phyloP scores from a whole-genome alignment of 2,797 vertebrate species.

The Zalophus californianus region DNA sequence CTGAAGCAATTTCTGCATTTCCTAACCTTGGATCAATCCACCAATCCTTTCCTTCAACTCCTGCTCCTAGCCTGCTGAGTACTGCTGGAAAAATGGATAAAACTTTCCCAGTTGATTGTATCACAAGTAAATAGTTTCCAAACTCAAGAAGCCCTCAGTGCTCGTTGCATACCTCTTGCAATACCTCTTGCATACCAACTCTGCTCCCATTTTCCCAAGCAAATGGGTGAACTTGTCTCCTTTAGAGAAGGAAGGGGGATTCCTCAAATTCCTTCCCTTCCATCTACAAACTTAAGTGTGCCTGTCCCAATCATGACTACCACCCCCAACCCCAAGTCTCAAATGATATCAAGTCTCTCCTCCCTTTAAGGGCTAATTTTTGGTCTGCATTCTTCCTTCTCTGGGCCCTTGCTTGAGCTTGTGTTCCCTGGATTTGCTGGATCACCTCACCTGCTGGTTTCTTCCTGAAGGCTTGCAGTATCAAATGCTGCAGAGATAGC shows the following conservation, averaged over 20 bases:
- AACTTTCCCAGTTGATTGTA: not conserved
- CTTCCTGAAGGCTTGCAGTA: not conserved
- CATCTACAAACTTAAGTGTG: not conserved
- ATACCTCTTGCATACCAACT: not conserved
- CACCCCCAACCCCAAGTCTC: not conserved
- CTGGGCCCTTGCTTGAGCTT: not conserved
- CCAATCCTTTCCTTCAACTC: not conserved
- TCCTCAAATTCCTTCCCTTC: not conserved
- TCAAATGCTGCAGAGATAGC: not conserved
- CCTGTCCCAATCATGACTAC: not conserved
- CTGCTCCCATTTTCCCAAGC: not conserved
- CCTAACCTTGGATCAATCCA: not conserved
- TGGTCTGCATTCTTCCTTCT: not conserved
- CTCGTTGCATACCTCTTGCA: not conserved
- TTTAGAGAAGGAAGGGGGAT: not conserved
- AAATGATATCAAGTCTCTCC: not conserved
- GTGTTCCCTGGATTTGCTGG: not conserved
- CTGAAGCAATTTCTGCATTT: not conserved
- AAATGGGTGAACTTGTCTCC: not conserved
- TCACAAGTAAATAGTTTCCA: not conserved
- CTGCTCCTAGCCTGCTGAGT: not conserved
- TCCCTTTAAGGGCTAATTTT: not conserved
- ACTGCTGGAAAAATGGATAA: not conserved
- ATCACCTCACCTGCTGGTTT: not conserved
- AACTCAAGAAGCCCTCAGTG: not conserved